Percentiles rank a stretch among this genome's conserved stretches.
Evolutionary conservation across 2,113 vertebrate genomes (phyloP).

Genomic region (Corythoichthys intestinalis): DNA sequence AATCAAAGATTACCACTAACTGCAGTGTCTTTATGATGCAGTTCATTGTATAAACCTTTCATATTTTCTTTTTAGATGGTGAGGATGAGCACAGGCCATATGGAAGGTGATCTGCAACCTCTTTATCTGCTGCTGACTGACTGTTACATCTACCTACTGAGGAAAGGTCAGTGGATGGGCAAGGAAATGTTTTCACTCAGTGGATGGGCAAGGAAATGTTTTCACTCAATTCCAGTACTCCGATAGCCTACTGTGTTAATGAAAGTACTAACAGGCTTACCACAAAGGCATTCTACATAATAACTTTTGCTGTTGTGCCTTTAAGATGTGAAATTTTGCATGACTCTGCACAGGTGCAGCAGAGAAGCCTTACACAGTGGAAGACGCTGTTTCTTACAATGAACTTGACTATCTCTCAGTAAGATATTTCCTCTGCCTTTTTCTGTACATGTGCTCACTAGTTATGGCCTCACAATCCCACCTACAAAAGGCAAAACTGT

Average conservation of each 20-base stretch:
- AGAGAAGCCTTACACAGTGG: conserved; percentile 94
- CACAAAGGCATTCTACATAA: background rate
- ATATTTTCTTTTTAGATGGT: conserved; percentile 78
- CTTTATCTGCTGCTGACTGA: conserved; percentile 91
- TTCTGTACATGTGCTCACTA: background rate
- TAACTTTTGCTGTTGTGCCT: background rate
- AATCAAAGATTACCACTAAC: background rate
- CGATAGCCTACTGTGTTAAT: background rate
- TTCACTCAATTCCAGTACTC: background rate
- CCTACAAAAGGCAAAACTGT: no score
- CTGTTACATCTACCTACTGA: conserved; percentile 90
- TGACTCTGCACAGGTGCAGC: conserved; percentile 81
- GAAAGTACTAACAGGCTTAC: background rate
- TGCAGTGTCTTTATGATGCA: background rate
- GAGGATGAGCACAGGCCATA: conserved; percentile 95
- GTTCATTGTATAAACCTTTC: background rate
- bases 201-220: no score
- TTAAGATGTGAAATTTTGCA: background rate
- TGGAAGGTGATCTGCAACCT: conserved; percentile 94
- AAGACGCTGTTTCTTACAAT: conserved; percentile 91
- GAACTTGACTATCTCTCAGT: conserved; percentile 96
- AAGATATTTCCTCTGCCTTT: conserved; percentile 53
- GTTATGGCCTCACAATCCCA: no score
- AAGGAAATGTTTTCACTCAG: background rate
- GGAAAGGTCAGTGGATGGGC: conserved; percentile 79